phyloP scores from a whole-genome alignment of 2,113 vertebrate genomes.

The Ptilorrhoa leucosticta region DNA sequence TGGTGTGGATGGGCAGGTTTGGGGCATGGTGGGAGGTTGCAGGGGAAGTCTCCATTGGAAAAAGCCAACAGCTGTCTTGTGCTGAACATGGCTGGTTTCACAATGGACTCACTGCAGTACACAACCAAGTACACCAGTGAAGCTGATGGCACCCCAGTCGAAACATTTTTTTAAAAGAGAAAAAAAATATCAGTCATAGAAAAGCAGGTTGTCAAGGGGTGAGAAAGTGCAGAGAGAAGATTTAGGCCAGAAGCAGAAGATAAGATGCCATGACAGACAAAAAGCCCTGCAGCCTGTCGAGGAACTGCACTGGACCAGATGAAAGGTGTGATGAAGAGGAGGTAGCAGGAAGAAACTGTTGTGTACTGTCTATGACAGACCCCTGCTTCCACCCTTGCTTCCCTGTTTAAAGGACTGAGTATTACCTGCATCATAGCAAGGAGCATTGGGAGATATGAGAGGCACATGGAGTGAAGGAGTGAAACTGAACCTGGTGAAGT shows the following conservation, averaged over 20 bases:
- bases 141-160: neutral
- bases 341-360: neutral
- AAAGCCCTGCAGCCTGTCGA: fast-evolving
- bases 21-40: too few species aligned
- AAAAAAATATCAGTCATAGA: neutral
- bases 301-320: neutral
- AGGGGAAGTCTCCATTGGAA: neutral
- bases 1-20: neutral
- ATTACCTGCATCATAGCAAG: neutral
- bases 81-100: neutral
- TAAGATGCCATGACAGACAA: neutral
- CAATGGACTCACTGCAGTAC: neutral
- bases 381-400: neutral
- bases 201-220: neutral
- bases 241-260: neutral
- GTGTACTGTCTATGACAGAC: neutral
- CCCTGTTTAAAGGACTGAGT: neutral
- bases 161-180: neutral
- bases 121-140: fast-evolving
- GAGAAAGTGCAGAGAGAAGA: neutral
- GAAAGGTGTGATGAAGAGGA: neutral
- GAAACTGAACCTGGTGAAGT: neutral
- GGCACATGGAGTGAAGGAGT: neutral
- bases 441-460: fast-evolving
- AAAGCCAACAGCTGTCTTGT: neutral